Base-by-base conservation (phyloP, 2,888 invertebrate genomes). In the Abrostola triplasia region DNA sequence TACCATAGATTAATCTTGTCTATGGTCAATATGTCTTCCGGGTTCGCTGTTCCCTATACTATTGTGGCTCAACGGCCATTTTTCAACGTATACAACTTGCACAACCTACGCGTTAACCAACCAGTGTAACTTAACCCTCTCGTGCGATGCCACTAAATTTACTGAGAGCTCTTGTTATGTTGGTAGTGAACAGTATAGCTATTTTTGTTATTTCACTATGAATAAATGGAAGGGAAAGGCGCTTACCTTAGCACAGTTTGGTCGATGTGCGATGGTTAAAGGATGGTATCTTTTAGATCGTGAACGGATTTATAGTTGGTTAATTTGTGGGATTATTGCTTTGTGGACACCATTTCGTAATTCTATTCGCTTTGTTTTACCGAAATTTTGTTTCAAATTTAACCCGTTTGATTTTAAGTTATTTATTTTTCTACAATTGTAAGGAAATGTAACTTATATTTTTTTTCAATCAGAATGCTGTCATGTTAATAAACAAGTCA, bases 181-280 rank as follows among this genome's bases (percentile, higher is more conserved):
- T 91, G 91, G 92, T 66, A 70, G 79, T 76, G 74, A 84, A 86
- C 87, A 88, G 88, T 92, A 91, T 92, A 91, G 91, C 87, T 93
- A 94, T 94, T 94, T 94, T 94, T 94, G 93, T 91, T 94, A 93
- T 93, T 93, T 93, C 92, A 91, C 93, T 93, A 92, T 93, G 93
- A 93, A 94, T 93, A 93, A 93, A 91, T 92, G 90, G 86, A 92
- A 94, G 93, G 90, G 94, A 93, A 94, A 94, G 94, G 93, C 89
- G 94, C 91, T 94, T 87, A 90, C 94, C 93, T 94, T 93, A 93
- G 90, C 94, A 94, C 91, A 94, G 89, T 93, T 93, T 84, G 89
- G 84, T 84, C 89, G 74, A 80, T 77, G 77, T 76, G 72, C 80
- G 81, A 81, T 76, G 77, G 71, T 54, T 68, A 75, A 78, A 82